These are phyloP conservation scores for Pilophorus perplexus DNA, from an alignment of 2,888 invertebrate species.

Conservation along the genomic window DNA sequence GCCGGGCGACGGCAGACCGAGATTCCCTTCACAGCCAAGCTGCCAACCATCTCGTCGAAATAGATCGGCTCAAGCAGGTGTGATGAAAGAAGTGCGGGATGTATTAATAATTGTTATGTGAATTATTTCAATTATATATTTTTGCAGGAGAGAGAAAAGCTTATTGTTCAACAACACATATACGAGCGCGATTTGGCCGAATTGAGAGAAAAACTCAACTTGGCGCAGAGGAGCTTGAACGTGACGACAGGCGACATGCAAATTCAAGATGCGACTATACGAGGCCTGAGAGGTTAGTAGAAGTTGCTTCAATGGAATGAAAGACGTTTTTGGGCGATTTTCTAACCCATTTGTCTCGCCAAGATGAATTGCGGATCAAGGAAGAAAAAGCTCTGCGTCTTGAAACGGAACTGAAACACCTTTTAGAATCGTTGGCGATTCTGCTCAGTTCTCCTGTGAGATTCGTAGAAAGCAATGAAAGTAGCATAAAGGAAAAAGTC, in stretches of 20 bases:
- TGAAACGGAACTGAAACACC: conserved; percentile 66
- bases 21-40: conserved; percentile 73
- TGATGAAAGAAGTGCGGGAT: too few species aligned
- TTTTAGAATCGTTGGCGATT: conserved; percentile 69
- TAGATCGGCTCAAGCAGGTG: conserved; percentile 67
- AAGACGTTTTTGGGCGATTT: background rate
- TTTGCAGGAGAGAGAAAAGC: conserved; percentile 66
- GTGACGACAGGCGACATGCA: conserved; percentile 67
- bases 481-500: conserved; percentile 73
- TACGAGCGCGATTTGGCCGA: conserved; percentile 71
- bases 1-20: conserved; percentile 65
- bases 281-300: conserved; percentile 45
- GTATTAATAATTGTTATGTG: background rate
- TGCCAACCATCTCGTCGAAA: conserved; percentile 67
- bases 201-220: conserved; percentile 63
- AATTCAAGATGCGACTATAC: conserved; percentile 58
- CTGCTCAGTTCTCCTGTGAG: conserved; percentile 67
- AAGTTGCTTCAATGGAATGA: background rate
- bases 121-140: background rate
- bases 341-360: conserved; percentile 41
- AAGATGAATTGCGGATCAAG: conserved; percentile 67
- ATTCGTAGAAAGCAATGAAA: conserved; percentile 75
- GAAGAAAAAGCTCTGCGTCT: conserved; percentile 68
- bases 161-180: conserved; percentile 69
- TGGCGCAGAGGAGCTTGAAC: conserved; percentile 64